Evolutionary conservation across 2,797 vertebrate species (phyloP).

Genomic region (Amazona finschi): DNA sequence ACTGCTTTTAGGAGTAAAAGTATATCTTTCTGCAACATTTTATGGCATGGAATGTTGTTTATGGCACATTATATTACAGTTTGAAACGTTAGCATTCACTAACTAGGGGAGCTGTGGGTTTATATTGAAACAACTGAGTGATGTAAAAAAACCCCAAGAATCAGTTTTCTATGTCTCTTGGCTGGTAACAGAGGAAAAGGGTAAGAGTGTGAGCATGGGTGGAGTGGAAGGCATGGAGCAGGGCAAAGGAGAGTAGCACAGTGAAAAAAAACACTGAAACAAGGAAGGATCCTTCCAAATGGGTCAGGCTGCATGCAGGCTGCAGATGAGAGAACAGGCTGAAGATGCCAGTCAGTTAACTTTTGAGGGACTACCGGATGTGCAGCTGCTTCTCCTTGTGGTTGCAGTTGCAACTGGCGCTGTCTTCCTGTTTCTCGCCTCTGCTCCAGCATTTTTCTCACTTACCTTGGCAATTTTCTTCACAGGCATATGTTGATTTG

Average conservation of each 20-base stretch:
- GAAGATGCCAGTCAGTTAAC: background rate
- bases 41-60: slow-evolving; percentile 65
- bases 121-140: slow-evolving; percentile 15
- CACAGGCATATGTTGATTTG: background rate
- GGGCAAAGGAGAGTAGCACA: background rate
- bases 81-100: slow-evolving; percentile 53
- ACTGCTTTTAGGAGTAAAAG: slow-evolving; percentile 62
- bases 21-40: slow-evolving; percentile 76
- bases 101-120: slow-evolving; percentile 19
- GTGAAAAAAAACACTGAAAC: background rate
- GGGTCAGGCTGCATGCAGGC: fast-evolving
- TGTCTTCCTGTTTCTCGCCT: background rate
- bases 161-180: slow-evolving; percentile 19
- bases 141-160: background rate
- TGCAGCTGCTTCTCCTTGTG: background rate
- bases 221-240: background rate
- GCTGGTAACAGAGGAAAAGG: background rate
- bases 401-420: background rate
- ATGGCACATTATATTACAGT: slow-evolving; percentile 60
- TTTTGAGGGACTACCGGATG: background rate
- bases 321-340: background rate
- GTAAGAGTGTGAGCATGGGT: background rate
- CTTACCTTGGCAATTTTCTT: background rate
- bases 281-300: background rate
- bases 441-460: background rate